A percentile compares a stretch with the other conserved stretches of the same genome.
phyloP scores from a whole-genome alignment of 2,888 invertebrate genomes.

The Cataglyphis altisquamis region DNA sequence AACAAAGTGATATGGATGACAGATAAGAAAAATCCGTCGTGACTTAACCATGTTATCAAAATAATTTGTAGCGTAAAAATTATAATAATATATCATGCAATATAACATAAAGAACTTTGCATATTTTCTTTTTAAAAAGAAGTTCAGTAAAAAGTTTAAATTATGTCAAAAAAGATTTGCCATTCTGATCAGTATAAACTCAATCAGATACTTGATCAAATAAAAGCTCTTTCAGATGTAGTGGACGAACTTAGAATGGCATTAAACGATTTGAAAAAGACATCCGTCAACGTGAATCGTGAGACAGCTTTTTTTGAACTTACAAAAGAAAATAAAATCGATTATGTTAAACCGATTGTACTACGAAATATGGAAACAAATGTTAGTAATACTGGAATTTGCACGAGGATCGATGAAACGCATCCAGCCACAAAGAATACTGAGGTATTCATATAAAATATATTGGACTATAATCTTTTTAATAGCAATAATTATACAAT shows the following conservation, averaged over 20 bases:
- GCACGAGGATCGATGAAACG: not conserved
- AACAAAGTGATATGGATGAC: constrained; percentile 32
- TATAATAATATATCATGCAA: not conserved
- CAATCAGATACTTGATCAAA: constrained; percentile 67
- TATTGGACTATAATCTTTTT: not conserved
- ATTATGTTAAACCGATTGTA: not conserved
- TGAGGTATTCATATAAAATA: constrained; percentile 8
- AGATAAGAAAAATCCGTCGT: not conserved
- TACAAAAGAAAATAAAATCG: not conserved
- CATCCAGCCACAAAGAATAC: not conserved
- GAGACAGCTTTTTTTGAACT: not conserved
- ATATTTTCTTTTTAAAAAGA: not conserved
- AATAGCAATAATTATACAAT: not conserved
- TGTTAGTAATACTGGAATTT: constrained; percentile 7
- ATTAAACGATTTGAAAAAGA: constrained; percentile 49
- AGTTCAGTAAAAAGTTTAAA: not conserved
- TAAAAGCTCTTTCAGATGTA: constrained; percentile 64
- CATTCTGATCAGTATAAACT: constrained; percentile 63
- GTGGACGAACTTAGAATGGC: constrained; percentile 71
- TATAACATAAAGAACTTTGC: not conserved
- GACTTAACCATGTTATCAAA: constrained; percentile 22
- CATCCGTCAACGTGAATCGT: not conserved
- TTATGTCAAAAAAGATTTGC: constrained; percentile 56
- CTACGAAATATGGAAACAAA: constrained; percentile 46
- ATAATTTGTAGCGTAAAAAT: not conserved